Conservation (phyloP, 2,888 invertebrate species). For the Campopleginae sp. region DNA sequence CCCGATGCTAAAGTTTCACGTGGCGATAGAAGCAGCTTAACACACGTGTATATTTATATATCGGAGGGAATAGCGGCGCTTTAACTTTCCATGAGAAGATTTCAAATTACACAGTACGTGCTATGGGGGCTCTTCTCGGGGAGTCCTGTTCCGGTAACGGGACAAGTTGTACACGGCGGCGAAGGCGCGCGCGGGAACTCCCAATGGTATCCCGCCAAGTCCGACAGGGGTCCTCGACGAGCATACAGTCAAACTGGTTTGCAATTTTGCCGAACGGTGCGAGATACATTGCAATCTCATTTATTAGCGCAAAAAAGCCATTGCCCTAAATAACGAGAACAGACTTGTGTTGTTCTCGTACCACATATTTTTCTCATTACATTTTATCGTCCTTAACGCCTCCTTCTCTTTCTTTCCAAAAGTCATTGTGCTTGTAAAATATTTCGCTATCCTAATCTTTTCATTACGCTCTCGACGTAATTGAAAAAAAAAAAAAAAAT, state of each 20-base stretch:
- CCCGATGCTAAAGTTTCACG: constrained; percentile 58
- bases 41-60: constrained; percentile 9
- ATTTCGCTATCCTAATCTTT: not conserved
- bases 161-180: constrained; percentile 54
- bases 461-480: not conserved
- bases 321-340: not conserved
- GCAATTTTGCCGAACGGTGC: constrained; percentile 13
- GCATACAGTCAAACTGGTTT: constrained; percentile 30
- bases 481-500: no score
- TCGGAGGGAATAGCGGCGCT: constrained; percentile 57
- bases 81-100: constrained; percentile 80
- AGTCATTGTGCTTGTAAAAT: not conserved
- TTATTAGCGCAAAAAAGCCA: not conserved
- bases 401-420: constrained; percentile 3
- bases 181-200: constrained; percentile 67
- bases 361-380: constrained; percentile 38
- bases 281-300: constrained; percentile 45
- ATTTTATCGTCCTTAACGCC: constrained; percentile 21
- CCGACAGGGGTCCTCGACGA: constrained; percentile 62
- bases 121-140: constrained; percentile 64
- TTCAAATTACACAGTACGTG: constrained; percentile 78
- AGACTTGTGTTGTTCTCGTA: not conserved
- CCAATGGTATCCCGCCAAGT: constrained; percentile 73
- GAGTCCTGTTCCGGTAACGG: constrained; percentile 64
- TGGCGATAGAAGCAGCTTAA: constrained; percentile 37